These are phyloP conservation scores for Mylabris phalerata DNA, from an alignment of 1,140 invertebrate genomes.

Conservation along the genomic window DNA sequence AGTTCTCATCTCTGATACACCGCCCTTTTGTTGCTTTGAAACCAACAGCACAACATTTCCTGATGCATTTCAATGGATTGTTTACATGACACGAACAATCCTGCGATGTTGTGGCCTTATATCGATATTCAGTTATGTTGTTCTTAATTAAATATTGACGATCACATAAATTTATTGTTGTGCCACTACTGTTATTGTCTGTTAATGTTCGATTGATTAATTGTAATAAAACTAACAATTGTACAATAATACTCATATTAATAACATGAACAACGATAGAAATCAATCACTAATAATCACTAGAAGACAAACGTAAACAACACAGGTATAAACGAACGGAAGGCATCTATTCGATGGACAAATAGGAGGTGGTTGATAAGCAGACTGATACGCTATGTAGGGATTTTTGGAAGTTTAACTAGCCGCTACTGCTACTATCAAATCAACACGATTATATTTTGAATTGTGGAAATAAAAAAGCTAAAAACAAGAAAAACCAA, in stretches of 20 bases:
- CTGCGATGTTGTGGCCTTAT: conserved; percentile 2
- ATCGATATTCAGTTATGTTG: conserved; percentile 6
- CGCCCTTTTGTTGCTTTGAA: conserved; percentile 1
- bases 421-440: too few relatives aligned
- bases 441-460: too few relatives aligned
- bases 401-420: too few relatives aligned
- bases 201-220: neutral
- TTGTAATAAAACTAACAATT: neutral
- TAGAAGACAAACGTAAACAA: neutral
- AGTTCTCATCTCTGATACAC: conserved; percentile 2
- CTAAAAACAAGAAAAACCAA: too few relatives aligned
- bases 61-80: neutral
- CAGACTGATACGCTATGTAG: neutral
- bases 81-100: conserved; percentile 3
- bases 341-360: conserved; percentile 1
- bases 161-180: conserved; percentile 7
- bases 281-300: neutral
- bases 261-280: neutral
- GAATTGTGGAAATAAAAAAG: too few relatives aligned
- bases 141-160: neutral
- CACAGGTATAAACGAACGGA: neutral
- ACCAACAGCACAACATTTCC: conserved; percentile 18
- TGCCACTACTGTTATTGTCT: too few relatives aligned
- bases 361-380: neutral
- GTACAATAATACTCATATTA: neutral